Evolutionary conservation across 2,888 invertebrate species (phyloP).

Genomic region (Ornithoptera alexandrae): DNA sequence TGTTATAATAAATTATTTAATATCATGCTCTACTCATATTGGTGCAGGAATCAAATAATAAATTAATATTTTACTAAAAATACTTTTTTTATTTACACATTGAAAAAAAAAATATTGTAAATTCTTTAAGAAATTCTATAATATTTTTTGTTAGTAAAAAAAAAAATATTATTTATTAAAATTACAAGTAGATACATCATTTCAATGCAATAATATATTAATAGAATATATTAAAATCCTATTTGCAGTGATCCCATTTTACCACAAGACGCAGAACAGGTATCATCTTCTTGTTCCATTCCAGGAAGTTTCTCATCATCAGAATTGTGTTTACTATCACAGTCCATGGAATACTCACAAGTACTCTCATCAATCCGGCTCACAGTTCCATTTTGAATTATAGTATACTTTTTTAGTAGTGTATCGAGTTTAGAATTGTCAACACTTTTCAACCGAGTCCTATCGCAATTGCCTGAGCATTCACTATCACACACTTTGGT

Average conservation of each 20-base stretch:
- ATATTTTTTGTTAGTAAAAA: no score
- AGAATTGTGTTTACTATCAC: constrained; percentile 1
- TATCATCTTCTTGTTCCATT: constrained; percentile 51
- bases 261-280: constrained; percentile 62
- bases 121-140: not conserved
- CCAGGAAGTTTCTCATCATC: constrained; percentile 33
- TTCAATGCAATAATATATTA: no score
- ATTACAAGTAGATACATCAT: no score
- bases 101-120: not conserved
- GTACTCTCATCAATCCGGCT: not conserved
- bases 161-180: no score
- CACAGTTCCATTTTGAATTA: constrained; percentile 38
- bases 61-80: constrained; percentile 23
- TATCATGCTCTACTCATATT: not conserved
- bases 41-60: constrained; percentile 22
- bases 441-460: constrained; percentile 30
- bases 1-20: not conserved
- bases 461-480: constrained; percentile 46
- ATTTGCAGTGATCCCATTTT: constrained; percentile 54
- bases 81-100: constrained; percentile 13
- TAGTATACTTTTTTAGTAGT: constrained; percentile 53
- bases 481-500: constrained; percentile 38
- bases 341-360: not conserved
- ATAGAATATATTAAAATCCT: constrained; percentile 47
- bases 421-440: constrained; percentile 52